Conservation (phyloP, 2,888 invertebrate genomes). For the Sipha maydis region DNA sequence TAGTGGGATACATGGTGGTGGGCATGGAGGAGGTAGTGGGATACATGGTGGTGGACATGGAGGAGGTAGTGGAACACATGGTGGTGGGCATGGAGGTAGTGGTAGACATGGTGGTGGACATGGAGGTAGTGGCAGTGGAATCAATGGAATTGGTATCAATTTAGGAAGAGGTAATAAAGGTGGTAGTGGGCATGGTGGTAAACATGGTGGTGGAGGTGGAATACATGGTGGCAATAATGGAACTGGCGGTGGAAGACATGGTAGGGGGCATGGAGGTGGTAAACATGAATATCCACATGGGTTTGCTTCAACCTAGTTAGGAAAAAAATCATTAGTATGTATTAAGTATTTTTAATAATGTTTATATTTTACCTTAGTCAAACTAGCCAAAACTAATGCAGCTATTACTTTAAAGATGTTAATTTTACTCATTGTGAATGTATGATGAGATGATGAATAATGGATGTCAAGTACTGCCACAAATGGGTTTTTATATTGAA, state of each 20-base stretch:
- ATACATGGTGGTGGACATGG: no score
- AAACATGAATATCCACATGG: not conserved
- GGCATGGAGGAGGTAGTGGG: no score
- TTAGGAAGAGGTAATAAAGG: not conserved
- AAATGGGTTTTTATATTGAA: not conserved
- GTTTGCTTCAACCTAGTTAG: not conserved
- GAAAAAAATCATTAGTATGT: not conserved
- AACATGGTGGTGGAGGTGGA: no score
- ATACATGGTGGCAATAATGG: no score
- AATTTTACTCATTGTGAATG: not conserved
- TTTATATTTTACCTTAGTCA: not conserved
- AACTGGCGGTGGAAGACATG: not conserved
- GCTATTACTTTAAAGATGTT: not conserved
- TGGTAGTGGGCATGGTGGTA: no score
- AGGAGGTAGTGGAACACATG: no score
- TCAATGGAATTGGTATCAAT: not conserved
- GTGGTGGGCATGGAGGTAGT: not conserved
- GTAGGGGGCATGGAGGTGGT: not conserved
- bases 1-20: no score
- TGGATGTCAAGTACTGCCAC: not conserved
- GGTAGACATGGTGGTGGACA: not conserved
- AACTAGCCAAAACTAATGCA: not conserved
- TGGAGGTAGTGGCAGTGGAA: not conserved
- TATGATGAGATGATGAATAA: not conserved
- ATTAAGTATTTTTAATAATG: not conserved